A percentile compares a stretch with the other conserved stretches of the same genome.
Conservation (phyloP, 2,888 invertebrate species). For the Meiosimyza decipiens region DNA sequence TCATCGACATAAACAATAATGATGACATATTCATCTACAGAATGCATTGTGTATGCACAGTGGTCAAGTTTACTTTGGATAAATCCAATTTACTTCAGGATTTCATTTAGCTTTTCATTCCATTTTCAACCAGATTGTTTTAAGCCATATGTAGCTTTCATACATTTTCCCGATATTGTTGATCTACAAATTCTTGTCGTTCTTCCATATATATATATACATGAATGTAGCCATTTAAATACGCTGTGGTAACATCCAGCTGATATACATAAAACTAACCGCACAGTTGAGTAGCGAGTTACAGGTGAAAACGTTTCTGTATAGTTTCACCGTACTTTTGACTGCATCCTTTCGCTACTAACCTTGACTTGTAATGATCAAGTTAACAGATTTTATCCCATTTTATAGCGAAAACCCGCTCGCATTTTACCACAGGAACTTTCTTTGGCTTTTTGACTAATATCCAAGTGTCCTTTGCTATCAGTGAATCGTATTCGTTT, state of each 20-base stretch:
- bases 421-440: background rate
- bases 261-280: too few relatives aligned
- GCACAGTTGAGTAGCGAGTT: too few relatives aligned
- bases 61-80: background rate
- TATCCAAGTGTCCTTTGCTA: background rate
- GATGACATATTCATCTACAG: too few relatives aligned
- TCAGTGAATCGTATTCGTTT: background rate
- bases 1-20: too few relatives aligned
- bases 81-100: constrained; percentile 12
- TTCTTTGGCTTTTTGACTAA: background rate
- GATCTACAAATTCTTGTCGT: too few relatives aligned
- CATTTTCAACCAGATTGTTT: constrained; percentile 40
- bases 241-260: too few relatives aligned
- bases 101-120: constrained; percentile 31
- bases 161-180: too few relatives aligned
- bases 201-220: too few relatives aligned
- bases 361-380: background rate
- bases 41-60: background rate
- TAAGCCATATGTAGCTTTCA: background rate
- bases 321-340: too few relatives aligned
- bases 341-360: background rate
- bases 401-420: background rate
- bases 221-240: too few relatives aligned
- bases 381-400: background rate
- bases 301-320: too few relatives aligned